Evolutionary conservation across 2,113 vertebrate species (phyloP).

Genomic region (Aegithalos caudatus): DNA sequence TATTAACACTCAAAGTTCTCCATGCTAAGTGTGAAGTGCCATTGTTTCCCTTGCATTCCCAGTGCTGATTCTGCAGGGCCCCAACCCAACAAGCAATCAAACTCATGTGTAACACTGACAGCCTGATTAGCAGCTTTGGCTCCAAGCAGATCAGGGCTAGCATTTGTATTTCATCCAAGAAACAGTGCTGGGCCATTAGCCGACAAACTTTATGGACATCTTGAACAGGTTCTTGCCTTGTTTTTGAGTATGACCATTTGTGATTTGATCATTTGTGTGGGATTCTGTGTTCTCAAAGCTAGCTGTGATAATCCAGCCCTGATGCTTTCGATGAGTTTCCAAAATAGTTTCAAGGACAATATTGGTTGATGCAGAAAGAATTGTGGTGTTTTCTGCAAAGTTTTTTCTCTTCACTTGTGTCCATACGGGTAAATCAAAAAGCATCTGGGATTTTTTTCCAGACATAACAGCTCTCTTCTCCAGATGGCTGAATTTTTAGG

Average conservation of each 20-base stretch:
- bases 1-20: conserved; percentile 19
- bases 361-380: not conserved
- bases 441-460: not conserved
- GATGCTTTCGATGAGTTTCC: not conserved
- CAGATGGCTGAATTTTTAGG: not conserved
- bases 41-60: not conserved
- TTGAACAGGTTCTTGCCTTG: not conserved
- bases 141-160: not conserved
- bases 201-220: not conserved
- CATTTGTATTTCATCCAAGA: not conserved
- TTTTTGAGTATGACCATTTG: not conserved
- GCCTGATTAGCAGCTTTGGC: conserved; percentile 5
- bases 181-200: not conserved
- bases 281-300: not conserved
- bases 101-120: conserved; percentile 28
- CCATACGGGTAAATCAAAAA: not conserved
- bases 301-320: not conserved
- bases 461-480: not conserved
- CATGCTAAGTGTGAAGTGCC: not conserved
- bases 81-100: conserved; percentile 33
- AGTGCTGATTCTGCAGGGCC: not conserved
- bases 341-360: not conserved
- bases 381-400: not conserved
- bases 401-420: not conserved
- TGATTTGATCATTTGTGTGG: not conserved